Evolutionary conservation across 2,797 vertebrate genomes (phyloP), one percentile per base, ranked within the genome.

Genomic region (Miichthys miiuy): DNA sequence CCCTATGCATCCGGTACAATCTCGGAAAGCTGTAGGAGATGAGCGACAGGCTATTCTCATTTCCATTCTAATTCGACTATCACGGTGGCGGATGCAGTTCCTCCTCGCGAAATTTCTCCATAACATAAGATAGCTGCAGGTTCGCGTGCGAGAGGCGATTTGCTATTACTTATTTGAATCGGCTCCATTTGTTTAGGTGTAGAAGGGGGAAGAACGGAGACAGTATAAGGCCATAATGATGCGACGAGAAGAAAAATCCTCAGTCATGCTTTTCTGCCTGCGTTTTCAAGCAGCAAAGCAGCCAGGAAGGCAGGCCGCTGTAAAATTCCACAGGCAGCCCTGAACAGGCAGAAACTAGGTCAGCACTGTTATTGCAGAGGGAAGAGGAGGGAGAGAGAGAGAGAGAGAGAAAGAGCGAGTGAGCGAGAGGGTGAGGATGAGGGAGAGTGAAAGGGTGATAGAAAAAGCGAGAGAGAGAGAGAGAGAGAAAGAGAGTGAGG

Each of bases 301-400:
- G 93, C 92, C 90, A 94, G 92, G 90, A 94, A 95, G 93, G 93
- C 96, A 95, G 95, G 95, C 95, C 94, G 94, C 96, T 96, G 96
- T 96, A 96, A 96, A 96, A 96, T 96, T 96, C 96, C 96, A 96
- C 95, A 96, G 95, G 95, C 95, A 95, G 96, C 94, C 94, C 95
- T 94, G 94, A 96, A 96, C 94, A 95, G 93, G 94, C 93, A 95
- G 95, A 96, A 96, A 95, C 95, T 96, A 96, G 96, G 96, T 96
- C 95, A 96, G 95, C 95, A 94, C 95, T 96, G 96, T 96, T 96
- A 95, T 96, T 96, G 95, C 95, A 96, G 95, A 95, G 95, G 91
- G 91, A 93, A 95, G 92, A 95, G 92, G 91, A 93, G 90, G 87
- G 93, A 90, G 93, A 91, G 90, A 83, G 87, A 79, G 82, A 63